Percentiles rank a stretch among this genome's conserved stretches.
These are phyloP conservation scores for Hylia prasina DNA, from an alignment of 2,113 vertebrate genomes.

Conservation along the genomic window DNA sequence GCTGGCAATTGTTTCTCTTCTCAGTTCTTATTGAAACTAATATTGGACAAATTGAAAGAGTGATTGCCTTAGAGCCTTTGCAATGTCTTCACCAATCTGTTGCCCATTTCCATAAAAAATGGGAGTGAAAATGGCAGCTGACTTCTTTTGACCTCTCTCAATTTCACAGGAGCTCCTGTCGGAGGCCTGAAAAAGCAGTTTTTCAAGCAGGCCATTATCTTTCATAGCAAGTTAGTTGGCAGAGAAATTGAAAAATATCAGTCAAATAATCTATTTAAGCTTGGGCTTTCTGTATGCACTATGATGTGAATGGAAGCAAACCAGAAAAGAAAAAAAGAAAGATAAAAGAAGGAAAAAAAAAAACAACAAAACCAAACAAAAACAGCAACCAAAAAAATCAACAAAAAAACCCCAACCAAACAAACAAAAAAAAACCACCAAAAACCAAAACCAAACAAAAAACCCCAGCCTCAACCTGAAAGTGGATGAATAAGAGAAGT, in stretches of 20 bases:
- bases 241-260: conserved; percentile 65
- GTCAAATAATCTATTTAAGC: conserved; percentile 34
- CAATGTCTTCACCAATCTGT: conserved; percentile 57
- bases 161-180: conserved; percentile 45
- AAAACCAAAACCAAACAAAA: background rate
- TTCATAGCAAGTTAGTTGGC: conserved; percentile 44
- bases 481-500: background rate
- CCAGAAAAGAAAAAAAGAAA: background rate
- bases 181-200: conserved; percentile 55
- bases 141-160: conserved; percentile 68
- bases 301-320: background rate
- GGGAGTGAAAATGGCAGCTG: conserved; percentile 70
- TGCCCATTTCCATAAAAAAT: conserved; percentile 73
- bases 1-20: conserved; percentile 60
- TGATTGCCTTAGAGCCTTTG: conserved; percentile 51
- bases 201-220: conserved; percentile 66
- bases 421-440: background rate
- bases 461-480: background rate
- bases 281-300: background rate
- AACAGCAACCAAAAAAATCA: background rate
- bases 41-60: conserved; percentile 66
- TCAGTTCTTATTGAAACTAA: conserved; percentile 57
- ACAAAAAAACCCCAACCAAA: background rate
- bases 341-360: background rate
- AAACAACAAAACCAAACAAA: no score